Evolutionary conservation across 2,113 vertebrate genomes (phyloP).

Genomic region (Sturnus vulgaris): DNA sequence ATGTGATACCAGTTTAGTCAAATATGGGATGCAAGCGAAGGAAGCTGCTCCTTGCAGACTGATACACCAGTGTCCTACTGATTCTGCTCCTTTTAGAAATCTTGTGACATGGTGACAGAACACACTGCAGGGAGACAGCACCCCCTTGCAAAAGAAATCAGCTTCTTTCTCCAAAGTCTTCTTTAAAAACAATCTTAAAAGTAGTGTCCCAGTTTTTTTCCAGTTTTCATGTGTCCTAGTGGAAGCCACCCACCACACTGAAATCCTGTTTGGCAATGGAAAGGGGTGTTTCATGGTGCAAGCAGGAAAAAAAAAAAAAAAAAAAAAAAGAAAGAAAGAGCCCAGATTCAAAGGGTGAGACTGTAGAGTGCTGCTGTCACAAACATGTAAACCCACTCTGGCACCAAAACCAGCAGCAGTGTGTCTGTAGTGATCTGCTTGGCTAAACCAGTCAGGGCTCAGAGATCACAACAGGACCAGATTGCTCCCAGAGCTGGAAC

Average conservation of each 20-base stretch:
- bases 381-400: not conserved
- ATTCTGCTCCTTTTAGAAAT: constrained; percentile 42
- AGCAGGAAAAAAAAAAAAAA: too few relatives aligned
- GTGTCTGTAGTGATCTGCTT: not conserved
- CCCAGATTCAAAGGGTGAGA: not conserved
- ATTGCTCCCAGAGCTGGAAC: not conserved
- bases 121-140: constrained; percentile 1
- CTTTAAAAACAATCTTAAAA: not conserved
- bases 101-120: constrained; percentile 44
- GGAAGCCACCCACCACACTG: not conserved
- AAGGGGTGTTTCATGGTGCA: not conserved
- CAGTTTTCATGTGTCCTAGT: not conserved
- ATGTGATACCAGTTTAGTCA: not conserved
- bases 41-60: constrained; percentile 15
- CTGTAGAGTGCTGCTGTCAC: not conserved
- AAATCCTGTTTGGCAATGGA: not conserved
- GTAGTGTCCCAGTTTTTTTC: not conserved
- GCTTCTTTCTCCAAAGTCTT: not conserved
- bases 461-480: not conserved
- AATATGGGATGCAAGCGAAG: not conserved
- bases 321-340: rapidly evolving
- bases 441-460: not conserved
- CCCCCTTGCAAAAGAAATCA: not conserved
- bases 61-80: constrained; percentile 15
- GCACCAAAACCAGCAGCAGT: not conserved